Evolutionary conservation across 2,888 invertebrate species (phyloP).

Genomic region (Zhengitettix transpicula): DNA sequence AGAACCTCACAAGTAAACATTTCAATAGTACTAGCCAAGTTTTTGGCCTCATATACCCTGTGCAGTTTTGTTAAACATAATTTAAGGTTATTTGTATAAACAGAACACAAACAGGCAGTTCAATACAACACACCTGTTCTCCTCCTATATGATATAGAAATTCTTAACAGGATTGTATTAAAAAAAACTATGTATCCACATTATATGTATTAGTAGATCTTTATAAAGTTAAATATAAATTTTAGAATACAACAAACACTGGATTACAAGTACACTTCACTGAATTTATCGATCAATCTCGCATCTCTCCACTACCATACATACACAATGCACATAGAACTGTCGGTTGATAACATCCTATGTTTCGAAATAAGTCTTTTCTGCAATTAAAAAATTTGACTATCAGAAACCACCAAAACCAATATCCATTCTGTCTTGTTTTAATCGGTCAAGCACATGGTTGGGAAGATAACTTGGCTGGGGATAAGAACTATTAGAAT

Average conservation of each 20-base stretch:
- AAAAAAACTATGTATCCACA: slow-evolving; percentile 8
- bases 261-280: slow-evolving; percentile 13
- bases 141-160: slow-evolving; percentile 1
- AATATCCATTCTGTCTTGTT: slow-evolving; percentile 31
- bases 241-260: slow-evolving; percentile 15
- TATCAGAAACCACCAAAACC: slow-evolving; percentile 34
- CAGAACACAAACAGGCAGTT: slow-evolving; percentile 7
- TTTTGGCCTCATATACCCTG: slow-evolving; percentile 14
- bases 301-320: background rate
- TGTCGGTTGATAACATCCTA: background rate
- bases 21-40: slow-evolving; percentile 10
- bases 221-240: slow-evolving; percentile 12
- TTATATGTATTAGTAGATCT: slow-evolving; percentile 8
- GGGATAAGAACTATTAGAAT: slow-evolving; percentile 23
- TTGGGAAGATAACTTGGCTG: slow-evolving; percentile 24
- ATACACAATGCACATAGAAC: slow-evolving; percentile 1
- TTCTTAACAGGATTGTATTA: slow-evolving; percentile 5
- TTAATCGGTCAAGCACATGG: slow-evolving; percentile 32
- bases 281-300: slow-evolving; percentile 2
- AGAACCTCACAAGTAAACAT: background rate
- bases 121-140: slow-evolving; percentile 1
- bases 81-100: slow-evolving; percentile 9
- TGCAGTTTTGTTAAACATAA: slow-evolving; percentile 13
- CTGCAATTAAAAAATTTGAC: background rate
- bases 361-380: background rate